Evolutionary conservation across 2,888 invertebrate genomes (phyloP), one percentile per base, ranked within the genome.

Genomic region (Lydus trimaculatus): DNA sequence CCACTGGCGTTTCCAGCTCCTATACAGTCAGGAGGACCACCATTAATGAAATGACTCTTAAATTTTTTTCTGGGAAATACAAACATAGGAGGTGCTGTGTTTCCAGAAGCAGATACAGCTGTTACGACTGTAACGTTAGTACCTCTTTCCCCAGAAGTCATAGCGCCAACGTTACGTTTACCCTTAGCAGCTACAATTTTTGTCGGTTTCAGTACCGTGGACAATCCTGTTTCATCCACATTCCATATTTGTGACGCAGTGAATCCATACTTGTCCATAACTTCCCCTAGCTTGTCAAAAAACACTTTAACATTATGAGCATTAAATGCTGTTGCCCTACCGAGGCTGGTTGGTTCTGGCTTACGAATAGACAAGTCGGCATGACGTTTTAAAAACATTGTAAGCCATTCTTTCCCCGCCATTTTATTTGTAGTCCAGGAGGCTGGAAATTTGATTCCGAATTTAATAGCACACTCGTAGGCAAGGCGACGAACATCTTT

Each of bases 121-220:
- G 31, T 64, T 59, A 59, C 43, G 20, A 81, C 69, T 64, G 79
- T 80, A 56, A 79, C 80, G n/a, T 76, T 72, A 60, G 72, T 73
- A n/a, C 76, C 78, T 68, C 78, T 72, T 73, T 80, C 77, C 75
- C 31, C 78, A 76, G 56, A 78, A 74, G 67, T 62, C 52, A 66
- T 61, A 60, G 33, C 59, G 17, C 65, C 70, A 9, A 33, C 31
- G 31, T 33, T 33, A 9, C 31, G 72, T 23, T 71, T 75, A 67
- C 77, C 76, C 61, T 77, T 77, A 63, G 73, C 75, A 71, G 78
- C 74, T 70, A 78, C 74, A 7, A 78, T 48, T 25, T 78, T 79
- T 17, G 73, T 76, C 0, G 79, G 79, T 9, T 11, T 60, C 8
- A 60, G 9, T 7, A 60, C 60, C 15, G 60, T 60, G 60, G 71